These are phyloP conservation scores for Drosophila quinaria DNA, from an alignment of 2,888 invertebrate species.

Conservation along the genomic window DNA sequence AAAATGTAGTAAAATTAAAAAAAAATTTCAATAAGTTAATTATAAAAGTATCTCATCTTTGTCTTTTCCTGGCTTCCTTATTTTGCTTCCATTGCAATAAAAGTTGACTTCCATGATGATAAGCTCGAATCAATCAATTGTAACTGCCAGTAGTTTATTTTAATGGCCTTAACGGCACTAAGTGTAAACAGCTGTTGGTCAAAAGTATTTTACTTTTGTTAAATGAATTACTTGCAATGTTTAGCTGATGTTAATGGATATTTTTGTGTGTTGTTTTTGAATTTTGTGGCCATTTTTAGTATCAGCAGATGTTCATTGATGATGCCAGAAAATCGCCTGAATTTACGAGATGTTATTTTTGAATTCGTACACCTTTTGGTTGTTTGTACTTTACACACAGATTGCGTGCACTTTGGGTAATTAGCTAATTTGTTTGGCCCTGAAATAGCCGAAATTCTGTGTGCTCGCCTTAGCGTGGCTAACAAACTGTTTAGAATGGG, in stretches of 20 bases:
- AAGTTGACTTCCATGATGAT: constrained; percentile 6
- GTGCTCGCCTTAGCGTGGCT: constrained; percentile 15
- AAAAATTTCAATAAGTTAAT: not conserved
- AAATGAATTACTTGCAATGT: constrained; percentile 9
- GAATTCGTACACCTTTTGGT: constrained; percentile 19
- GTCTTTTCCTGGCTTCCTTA: too few species aligned
- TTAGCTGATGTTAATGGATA: constrained; percentile 7
- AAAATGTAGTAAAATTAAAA: too few species aligned
- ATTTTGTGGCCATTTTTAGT: constrained; percentile 3
- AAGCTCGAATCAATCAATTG: constrained; percentile 3
- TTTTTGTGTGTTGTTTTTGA: not conserved
- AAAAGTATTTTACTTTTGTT: constrained; percentile 10
- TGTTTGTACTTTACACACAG: constrained; percentile 38
- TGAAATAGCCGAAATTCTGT: constrained; percentile 42
- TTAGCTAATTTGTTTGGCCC: constrained; percentile 68
- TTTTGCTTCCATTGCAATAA: not conserved
- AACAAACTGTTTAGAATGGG: constrained; percentile 35
- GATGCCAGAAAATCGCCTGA: constrained; percentile 6
- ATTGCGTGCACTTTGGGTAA: constrained; percentile 67
- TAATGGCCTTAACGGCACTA: constrained; percentile 27
- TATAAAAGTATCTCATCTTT: not conserved
- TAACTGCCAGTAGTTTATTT: not conserved
- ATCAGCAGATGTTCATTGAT: constrained; percentile 29
- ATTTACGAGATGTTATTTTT: constrained; percentile 23
- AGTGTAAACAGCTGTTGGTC: constrained; percentile 12